A percentile compares a stretch with the other conserved stretches of the same genome.
Evolutionary conservation across 1,140 invertebrate species (phyloP).

Genomic region (Drosophila mojavensis): DNA sequence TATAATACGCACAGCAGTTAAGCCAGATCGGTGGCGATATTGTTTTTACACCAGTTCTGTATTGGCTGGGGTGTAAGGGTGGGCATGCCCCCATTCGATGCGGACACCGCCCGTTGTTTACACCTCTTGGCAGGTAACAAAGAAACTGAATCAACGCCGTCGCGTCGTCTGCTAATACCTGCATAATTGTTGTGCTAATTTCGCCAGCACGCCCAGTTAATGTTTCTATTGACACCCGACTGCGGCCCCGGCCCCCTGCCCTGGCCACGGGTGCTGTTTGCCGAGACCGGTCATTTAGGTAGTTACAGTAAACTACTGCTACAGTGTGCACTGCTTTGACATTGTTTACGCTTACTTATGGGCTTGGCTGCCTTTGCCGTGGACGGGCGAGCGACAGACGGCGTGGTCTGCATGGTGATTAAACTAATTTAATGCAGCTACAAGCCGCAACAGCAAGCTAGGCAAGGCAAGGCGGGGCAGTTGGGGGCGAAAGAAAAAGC

Average conservation of each 20-base stretch:
- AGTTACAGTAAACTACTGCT: slow-evolving; percentile 25
- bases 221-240: slow-evolving; percentile 75
- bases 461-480: slow-evolving; percentile 19
- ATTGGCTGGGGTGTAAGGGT: slow-evolving; percentile 3
- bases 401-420: slow-evolving; percentile 72
- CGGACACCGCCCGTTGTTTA: slow-evolving; percentile 23
- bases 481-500: slow-evolving; percentile 61
- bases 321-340: slow-evolving; percentile 73
- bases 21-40: too few species aligned
- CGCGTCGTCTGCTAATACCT: slow-evolving; percentile 66
- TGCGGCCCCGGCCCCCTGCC: background rate
- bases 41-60: background rate
- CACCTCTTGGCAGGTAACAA: slow-evolving; percentile 22
- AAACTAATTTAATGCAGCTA: slow-evolving; percentile 79
- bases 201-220: slow-evolving; percentile 77
- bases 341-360: slow-evolving; percentile 82
- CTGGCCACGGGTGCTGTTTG: background rate
- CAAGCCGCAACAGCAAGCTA: slow-evolving; percentile 39
- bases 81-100: background rate
- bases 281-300: slow-evolving; percentile 14
- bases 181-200: slow-evolving; percentile 82
- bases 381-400: slow-evolving; percentile 10
- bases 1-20: background rate
- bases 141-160: slow-evolving; percentile 16
- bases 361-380: slow-evolving; percentile 51